Conservation (phyloP, 2,113 vertebrate genomes). For the Propithecus coquereli region DNA sequence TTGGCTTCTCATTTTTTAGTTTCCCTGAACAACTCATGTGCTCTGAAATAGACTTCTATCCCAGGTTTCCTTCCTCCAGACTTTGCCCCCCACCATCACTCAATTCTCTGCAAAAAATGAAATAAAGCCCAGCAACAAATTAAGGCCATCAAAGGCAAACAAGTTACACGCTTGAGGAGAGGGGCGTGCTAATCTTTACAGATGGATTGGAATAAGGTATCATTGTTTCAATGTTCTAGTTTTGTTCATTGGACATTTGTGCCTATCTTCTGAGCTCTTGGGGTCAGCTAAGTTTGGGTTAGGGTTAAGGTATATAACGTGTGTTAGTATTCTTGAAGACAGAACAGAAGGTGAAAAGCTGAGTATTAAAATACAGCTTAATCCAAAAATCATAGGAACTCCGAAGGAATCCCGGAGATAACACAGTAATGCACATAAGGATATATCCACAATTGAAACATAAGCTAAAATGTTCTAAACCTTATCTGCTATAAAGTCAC, state of each 20-base stretch:
- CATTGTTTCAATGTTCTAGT: not conserved
- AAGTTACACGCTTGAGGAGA: slow-evolving; percentile 1
- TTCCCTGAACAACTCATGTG: not conserved
- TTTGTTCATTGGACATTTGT: not conserved
- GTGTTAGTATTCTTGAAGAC: not conserved
- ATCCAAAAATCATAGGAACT: not conserved
- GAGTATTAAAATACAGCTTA: not conserved
- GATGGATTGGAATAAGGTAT: not conserved
- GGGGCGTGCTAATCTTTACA: not conserved
- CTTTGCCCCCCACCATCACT: not conserved
- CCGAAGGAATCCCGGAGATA: not conserved
- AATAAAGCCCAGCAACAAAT: not conserved
- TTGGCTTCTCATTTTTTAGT: not conserved
- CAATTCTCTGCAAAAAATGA: not conserved
- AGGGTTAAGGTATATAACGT: not conserved
- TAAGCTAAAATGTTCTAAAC: not conserved
- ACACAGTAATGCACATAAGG: not conserved
- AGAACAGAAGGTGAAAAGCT: not conserved
- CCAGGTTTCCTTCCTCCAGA: not conserved
- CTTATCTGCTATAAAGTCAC: not conserved
- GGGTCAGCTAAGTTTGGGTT: not conserved
- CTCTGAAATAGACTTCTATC: not conserved
- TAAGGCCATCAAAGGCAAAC: slow-evolving; percentile 20
- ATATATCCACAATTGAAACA: not conserved
- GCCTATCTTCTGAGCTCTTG: not conserved